phyloP scores from a whole-genome alignment of 1,140 invertebrate genomes.

The Andricus grossulariae region DNA sequence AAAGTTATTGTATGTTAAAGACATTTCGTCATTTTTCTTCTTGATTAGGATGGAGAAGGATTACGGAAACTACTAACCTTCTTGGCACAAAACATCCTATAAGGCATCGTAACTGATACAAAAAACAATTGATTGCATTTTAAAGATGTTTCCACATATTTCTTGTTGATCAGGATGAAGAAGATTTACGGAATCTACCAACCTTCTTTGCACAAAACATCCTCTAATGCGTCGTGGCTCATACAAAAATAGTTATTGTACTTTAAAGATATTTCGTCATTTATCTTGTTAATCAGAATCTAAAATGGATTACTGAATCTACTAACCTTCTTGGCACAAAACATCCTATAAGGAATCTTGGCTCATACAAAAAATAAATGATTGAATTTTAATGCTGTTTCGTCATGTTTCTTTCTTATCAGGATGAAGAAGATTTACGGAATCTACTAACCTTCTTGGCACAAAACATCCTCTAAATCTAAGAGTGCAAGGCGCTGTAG shows the following conservation, averaged over 20 bases:
- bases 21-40: neutral
- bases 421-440: conserved; percentile 1
- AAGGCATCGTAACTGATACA: neutral
- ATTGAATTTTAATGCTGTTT: no score
- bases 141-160: neutral
- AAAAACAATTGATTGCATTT: neutral
- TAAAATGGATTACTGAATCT: no score
- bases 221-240: neutral
- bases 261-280: no score
- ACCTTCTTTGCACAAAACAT: conserved; percentile 21
- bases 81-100: conserved; percentile 17
- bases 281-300: no score
- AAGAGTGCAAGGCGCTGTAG: no score
- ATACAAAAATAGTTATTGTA: no score
- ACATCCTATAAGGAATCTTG: no score
- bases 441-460: conserved; percentile 18
- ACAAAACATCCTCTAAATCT: conserved; percentile 11
- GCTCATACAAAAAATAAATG: no score
- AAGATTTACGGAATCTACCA: conserved; percentile 5
- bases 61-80: neutral
- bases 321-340: no score
- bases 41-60: no score
- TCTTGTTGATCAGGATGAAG: neutral
- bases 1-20: neutral
- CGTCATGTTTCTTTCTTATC: no score